Percentiles rank a stretch among this genome's conserved stretches.
Evolutionary conservation across 2,797 vertebrate species (phyloP).

Genomic region (Paguma larvata): DNA sequence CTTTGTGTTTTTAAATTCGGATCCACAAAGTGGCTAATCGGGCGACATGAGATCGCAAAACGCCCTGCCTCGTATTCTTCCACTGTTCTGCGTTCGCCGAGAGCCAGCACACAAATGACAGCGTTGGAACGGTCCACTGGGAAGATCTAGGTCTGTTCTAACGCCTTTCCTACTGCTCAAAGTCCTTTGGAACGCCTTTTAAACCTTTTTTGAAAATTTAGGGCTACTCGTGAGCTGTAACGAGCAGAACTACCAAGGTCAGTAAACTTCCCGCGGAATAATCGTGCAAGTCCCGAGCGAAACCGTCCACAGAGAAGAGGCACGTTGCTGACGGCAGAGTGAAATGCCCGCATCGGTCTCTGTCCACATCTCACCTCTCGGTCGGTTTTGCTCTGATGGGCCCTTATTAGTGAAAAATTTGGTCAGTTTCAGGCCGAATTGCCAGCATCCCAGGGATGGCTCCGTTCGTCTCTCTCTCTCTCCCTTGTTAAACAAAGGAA

Average conservation of each 20-base stretch:
- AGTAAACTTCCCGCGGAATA: background rate
- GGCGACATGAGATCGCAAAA: background rate
- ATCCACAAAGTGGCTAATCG: background rate
- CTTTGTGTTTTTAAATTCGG: conserved; percentile 26
- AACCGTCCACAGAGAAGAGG: background rate
- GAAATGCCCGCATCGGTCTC: background rate
- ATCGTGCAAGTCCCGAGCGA: background rate
- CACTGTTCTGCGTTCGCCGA: background rate
- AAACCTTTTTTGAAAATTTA: background rate
- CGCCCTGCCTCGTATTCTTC: background rate
- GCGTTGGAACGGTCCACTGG: background rate
- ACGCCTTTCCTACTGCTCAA: background rate
- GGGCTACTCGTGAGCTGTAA: background rate
- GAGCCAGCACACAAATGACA: background rate
- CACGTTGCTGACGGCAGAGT: background rate
- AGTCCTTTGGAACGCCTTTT: background rate
- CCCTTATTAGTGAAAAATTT: background rate
- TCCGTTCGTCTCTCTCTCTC: background rate
- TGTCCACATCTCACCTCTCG: background rate
- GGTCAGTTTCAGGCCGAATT: background rate
- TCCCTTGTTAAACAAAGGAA: background rate
- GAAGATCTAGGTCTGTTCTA: background rate
- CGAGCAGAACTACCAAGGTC: background rate
- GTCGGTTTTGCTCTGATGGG: background rate
- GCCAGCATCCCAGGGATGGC: background rate